Base-by-base conservation (phyloP, 1,140 invertebrate species). In the Hypsibius dujardini region DNA sequence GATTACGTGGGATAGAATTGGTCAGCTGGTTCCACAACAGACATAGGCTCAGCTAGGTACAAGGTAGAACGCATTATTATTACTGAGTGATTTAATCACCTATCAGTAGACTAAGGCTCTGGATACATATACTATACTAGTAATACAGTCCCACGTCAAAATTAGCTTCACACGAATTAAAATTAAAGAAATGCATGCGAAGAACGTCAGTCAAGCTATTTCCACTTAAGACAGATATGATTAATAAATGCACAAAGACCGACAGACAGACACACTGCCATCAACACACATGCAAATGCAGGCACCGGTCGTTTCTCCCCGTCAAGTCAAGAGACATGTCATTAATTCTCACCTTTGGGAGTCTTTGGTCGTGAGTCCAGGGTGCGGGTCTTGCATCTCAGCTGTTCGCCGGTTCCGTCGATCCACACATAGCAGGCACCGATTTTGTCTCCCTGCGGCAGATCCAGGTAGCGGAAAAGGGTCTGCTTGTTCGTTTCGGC, bases 371-470 rank as follows among this genome's bases (percentile, higher is more conserved):
- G 82, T 74, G 85, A 87, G 76, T 87, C 86, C 47, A 94, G 69
- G 0, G 92, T 95, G 73, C 87, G 84, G 15, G 91, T 92, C 78
- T 97, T 97, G 77, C 86, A 86, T 72, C 94, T 82, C 1, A 95
- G 77, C 73, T 87, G 84, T 79, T 95, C 90, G 1, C 90, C 90
- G 1, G 88, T 89, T 1, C 93, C 93, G 79, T 97, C 93, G 72
- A 97, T 92, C 93, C 94, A 97, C 50, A 97, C 85, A 80, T 97
- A 97, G 73, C 88, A 91, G 1, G 87, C 88, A 76, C 90, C 87
- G 47, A 90, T 83, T 76, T 84, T 84, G 1, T 87, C 86, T 0
- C 89, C 88, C 72, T 89, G 84, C 0, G 87, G 86, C 59, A 94
- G 80, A 69, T 84, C 82, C 75, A 90, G 79, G 77, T 90, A 94